A percentile compares a stretch with the other conserved stretches of the same genome.
Conservation (phyloP, 2,113 vertebrate species). For the Sinocyclocheilus grahami region DNA sequence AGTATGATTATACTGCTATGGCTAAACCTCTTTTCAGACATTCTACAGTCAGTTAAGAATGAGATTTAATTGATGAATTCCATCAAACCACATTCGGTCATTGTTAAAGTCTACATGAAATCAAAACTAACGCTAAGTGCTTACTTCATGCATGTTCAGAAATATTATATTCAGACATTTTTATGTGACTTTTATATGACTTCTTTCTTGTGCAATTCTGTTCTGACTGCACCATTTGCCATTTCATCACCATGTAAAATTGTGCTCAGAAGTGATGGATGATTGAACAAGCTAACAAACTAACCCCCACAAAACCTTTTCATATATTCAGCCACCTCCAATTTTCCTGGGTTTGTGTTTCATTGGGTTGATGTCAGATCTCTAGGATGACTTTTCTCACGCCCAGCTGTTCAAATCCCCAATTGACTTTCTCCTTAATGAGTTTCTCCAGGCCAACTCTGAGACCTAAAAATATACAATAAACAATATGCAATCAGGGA, state of each 20-base stretch:
- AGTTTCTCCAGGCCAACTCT: conserved; percentile 35
- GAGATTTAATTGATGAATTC: neutral
- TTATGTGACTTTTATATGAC: neutral
- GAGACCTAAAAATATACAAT: conserved; percentile 30
- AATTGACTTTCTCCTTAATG: conserved; percentile 40
- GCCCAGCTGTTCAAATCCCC: conserved; percentile 33
- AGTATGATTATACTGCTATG: neutral
- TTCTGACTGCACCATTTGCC: neutral
- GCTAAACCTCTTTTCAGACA: neutral
- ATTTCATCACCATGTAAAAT: neutral
- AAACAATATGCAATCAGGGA: conserved; percentile 36
- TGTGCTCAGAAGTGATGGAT: neutral
- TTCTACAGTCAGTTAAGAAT: neutral
- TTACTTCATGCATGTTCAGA: neutral
- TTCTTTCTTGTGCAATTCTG: neutral
- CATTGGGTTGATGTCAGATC: conserved; percentile 60
- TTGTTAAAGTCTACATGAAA: neutral
- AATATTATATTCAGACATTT: conserved; percentile 9
- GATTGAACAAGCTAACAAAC: conserved; percentile 6
- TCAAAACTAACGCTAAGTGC: neutral
- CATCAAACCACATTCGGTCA: neutral
- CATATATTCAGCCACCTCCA: conserved; percentile 37
- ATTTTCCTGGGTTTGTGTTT: conserved; percentile 44
- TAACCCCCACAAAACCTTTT: neutral
- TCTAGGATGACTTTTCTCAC: conserved; percentile 31